Evolutionary conservation across 2,888 invertebrate species (phyloP).

Genomic region (Anorthoa munda): DNA sequence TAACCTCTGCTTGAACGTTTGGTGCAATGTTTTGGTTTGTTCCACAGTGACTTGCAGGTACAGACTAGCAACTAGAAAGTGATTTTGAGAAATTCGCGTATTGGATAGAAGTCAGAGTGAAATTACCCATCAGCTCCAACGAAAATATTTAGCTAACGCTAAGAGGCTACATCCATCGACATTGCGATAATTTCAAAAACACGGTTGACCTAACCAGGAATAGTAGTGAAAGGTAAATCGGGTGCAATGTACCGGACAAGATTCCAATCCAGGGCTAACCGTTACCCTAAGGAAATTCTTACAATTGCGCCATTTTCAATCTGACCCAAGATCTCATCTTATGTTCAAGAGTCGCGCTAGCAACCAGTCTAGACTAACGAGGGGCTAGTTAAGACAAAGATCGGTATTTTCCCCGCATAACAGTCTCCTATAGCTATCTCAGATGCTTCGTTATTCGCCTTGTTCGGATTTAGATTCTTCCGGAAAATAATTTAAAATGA

Average conservation of each 20-base stretch:
- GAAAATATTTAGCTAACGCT: conserved; percentile 1
- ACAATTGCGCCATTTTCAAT: conserved; percentile 37
- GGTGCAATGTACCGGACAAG: not conserved
- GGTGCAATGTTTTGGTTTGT: conserved; percentile 47
- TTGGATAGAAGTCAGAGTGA: not conserved
- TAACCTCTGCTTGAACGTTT: conserved; percentile 27
- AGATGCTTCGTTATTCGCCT: conserved; percentile 8
- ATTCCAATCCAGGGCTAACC: conserved; percentile 15
- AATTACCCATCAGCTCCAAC: not conserved
- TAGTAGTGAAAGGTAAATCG: not conserved
- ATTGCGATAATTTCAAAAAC: not conserved
- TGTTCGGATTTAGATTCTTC: conserved; percentile 9
- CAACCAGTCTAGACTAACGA: conserved; percentile 46
- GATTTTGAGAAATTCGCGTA: not conserved
- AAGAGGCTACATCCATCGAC: too few species aligned
- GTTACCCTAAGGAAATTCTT: conserved; percentile 43
- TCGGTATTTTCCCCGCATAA: conserved; percentile 32
- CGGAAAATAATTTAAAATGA: not conserved
- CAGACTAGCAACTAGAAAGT: not conserved
- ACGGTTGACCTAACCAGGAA: not conserved
- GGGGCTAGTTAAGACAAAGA: conserved; percentile 44
- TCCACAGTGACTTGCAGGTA: conserved; percentile 9
- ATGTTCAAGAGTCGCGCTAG: conserved; percentile 23
- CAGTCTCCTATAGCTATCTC: conserved; percentile 14
- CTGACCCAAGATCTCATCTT: conserved; percentile 34